Percentiles rank a stretch among this genome's conserved stretches.
Evolutionary conservation across 2,888 invertebrate species (phyloP).

Genomic region (Dryocosmus kuriphilus): DNA sequence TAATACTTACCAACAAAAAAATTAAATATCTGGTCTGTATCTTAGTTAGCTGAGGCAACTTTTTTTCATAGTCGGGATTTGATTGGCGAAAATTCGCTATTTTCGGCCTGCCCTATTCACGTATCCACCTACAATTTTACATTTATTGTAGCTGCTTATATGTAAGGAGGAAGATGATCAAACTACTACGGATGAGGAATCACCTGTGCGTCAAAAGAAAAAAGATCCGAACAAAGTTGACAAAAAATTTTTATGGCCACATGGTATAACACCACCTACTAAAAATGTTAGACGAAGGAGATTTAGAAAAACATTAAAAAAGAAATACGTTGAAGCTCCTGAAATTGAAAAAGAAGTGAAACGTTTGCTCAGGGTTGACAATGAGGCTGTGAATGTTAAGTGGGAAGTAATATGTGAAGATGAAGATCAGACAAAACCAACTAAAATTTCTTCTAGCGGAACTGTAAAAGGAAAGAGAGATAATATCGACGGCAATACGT

Average conservation of each 20-base stretch:
- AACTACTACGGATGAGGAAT: constrained; percentile 87
- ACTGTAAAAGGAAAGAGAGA: constrained; percentile 73
- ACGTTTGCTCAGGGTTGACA: constrained; percentile 92
- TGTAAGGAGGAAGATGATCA: constrained; percentile 94
- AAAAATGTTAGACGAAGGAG: constrained; percentile 96
- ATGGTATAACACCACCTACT: constrained; percentile 96
- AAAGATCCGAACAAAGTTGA: constrained; percentile 92
- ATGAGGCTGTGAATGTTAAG: constrained; percentile 92
- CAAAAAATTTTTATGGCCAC: constrained; percentile 95
- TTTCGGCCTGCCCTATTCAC: no score
- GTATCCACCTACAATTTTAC: not conserved
- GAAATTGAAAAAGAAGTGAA: constrained; percentile 99
- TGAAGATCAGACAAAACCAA: constrained; percentile 82
- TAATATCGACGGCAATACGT: constrained; percentile 72
- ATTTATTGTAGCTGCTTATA: constrained; percentile 83
- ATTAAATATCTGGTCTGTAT: no score
- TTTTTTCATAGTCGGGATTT: no score
- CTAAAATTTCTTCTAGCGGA: constrained; percentile 74
- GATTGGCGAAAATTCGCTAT: no score
- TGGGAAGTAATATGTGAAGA: constrained; percentile 95
- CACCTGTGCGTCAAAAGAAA: constrained; percentile 88
- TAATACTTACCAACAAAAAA: no score
- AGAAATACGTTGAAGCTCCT: constrained; percentile 97
- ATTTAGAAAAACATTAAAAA: constrained; percentile 96
- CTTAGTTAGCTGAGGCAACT: no score